These are phyloP conservation scores for Temnothorax rugatulus DNA, from an alignment of 2,888 invertebrate genomes.

Conservation along the genomic window DNA sequence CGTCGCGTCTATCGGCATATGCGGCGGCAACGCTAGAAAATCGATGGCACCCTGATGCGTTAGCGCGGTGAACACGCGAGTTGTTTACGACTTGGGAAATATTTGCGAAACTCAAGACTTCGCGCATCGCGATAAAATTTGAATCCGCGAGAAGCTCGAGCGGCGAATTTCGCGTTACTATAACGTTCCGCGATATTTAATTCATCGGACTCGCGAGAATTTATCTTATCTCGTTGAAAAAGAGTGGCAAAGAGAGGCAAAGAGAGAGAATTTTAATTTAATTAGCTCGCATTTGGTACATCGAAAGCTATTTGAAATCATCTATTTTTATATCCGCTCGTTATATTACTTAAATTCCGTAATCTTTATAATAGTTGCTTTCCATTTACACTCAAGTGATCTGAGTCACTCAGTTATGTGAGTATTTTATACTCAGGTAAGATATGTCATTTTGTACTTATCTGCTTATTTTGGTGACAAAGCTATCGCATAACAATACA, in stretches of 20 bases:
- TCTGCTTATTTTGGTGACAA: too few relatives aligned
- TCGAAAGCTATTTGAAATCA: neutral
- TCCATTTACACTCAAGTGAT: too few relatives aligned
- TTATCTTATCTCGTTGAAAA: neutral
- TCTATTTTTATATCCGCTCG: neutral
- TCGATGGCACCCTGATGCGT: constrained; percentile 21
- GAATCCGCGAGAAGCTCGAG: neutral
- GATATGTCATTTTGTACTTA: too few relatives aligned
- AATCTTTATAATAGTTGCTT: too few relatives aligned
- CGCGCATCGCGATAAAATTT: constrained; percentile 16
- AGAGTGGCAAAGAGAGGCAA: neutral
- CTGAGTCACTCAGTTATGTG: too few relatives aligned
- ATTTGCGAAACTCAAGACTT: constrained; percentile 11
- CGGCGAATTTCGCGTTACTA: neutral
- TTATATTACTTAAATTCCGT: constrained; percentile 1
- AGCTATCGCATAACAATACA: too few relatives aligned
- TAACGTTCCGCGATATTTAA: constrained; percentile 3
- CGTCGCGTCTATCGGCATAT: constrained; percentile 38
- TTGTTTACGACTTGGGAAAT: constrained; percentile 25
- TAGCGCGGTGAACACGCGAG: neutral
- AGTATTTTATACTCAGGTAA: too few relatives aligned
- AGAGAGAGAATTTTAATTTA: neutral
- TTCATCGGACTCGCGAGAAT: neutral
- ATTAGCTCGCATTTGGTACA: neutral
- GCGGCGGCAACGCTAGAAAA: constrained; percentile 34